Percentiles rank a stretch among this genome's conserved stretches.
phyloP scores from a whole-genome alignment of 2,888 invertebrate species.

The Tetanocera ferruginea region DNA sequence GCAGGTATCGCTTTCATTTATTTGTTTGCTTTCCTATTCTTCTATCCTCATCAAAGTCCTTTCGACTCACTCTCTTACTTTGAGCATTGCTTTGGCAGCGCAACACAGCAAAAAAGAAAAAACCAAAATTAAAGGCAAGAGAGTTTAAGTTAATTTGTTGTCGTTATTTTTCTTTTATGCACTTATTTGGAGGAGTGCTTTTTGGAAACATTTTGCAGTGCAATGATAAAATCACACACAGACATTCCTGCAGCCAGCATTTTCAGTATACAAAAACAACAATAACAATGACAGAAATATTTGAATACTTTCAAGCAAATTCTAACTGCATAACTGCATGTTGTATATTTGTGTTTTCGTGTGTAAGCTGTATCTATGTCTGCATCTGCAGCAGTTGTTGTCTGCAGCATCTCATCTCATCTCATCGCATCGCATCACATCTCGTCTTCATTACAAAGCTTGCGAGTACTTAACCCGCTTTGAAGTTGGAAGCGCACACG shows the following conservation, averaged over 20 bases:
- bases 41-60: background rate
- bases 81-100: background rate
- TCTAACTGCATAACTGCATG: background rate
- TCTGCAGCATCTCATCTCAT: background rate
- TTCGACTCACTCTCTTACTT: background rate
- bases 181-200: background rate
- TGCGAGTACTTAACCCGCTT: background rate
- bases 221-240: background rate
- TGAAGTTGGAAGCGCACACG: background rate
- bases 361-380: background rate
- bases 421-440: background rate
- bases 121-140: too few species aligned
- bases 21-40: too few species aligned
- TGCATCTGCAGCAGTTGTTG: background rate
- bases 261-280: background rate
- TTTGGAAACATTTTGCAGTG: background rate
- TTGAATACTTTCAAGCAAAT: background rate
- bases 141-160: too few species aligned
- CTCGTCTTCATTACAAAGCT: conserved; percentile 1
- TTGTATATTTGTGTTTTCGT: background rate
- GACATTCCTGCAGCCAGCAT: background rate
- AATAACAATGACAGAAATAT: background rate
- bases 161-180: too few species aligned
- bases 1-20: too few species aligned
- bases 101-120: background rate